phyloP scores from a whole-genome alignment of 2,113 vertebrate genomes.

The Hoplias malabaricus region DNA sequence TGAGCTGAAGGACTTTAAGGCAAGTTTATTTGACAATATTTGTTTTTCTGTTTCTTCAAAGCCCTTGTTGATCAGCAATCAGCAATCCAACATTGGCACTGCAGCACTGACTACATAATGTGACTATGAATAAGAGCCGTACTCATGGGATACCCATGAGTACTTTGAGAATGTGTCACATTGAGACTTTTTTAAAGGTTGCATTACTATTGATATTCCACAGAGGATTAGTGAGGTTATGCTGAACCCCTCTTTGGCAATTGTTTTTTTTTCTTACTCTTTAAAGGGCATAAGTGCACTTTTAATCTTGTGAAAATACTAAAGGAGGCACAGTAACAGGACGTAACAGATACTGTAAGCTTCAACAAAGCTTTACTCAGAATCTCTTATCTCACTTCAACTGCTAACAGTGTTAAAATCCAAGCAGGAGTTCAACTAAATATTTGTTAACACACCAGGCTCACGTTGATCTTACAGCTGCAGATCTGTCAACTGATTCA shows the following conservation, averaged over 20 bases:
- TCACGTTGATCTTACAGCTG: slow-evolving; percentile 16
- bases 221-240: slow-evolving; percentile 36
- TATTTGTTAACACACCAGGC: neutral
- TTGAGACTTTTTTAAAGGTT: slow-evolving; percentile 50
- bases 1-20: neutral
- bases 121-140: neutral
- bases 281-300: slow-evolving; percentile 40
- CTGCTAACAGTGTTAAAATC: slow-evolving; percentile 9
- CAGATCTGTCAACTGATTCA: neutral
- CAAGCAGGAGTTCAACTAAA: slow-evolving; percentile 5
- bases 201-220: slow-evolving; percentile 16
- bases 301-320: slow-evolving; percentile 24
- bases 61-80: neutral
- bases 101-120: neutral
- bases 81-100: neutral
- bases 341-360: slow-evolving; percentile 14
- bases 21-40: neutral
- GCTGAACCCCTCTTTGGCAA: slow-evolving; percentile 45
- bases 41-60: neutral
- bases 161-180: no score
- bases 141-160: neutral
- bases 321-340: neutral
- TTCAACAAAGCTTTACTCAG: slow-evolving; percentile 2
- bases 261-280: slow-evolving; percentile 28
- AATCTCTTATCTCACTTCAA: neutral